phyloP scores from a whole-genome alignment of 2,888 invertebrate species.

The Lucinisca nassula region DNA sequence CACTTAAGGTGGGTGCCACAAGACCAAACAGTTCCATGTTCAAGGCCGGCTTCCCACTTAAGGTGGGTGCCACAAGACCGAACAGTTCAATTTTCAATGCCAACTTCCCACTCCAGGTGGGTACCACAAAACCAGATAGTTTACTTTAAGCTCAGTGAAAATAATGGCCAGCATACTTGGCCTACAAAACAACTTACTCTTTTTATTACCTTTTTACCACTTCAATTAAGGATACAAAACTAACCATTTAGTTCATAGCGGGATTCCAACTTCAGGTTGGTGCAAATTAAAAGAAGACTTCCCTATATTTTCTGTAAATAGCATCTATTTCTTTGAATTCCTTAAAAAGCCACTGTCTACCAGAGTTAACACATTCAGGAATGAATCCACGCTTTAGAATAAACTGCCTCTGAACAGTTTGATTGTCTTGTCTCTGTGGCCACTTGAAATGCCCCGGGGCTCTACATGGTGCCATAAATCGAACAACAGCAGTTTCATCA shows the following conservation, averaged over 20 bases:
- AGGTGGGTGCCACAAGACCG: too few relatives aligned
- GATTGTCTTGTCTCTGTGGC: conserved; percentile 31
- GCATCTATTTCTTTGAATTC: not conserved
- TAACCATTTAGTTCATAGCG: not conserved
- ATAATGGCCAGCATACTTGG: too few relatives aligned
- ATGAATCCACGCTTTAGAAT: conserved; percentile 14
- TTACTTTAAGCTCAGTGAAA: too few relatives aligned
- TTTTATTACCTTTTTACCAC: too few relatives aligned
- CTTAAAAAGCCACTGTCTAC: conserved; percentile 25
- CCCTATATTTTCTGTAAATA: not conserved
- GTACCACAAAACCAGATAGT: too few relatives aligned
- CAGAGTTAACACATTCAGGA: conserved; percentile 27
- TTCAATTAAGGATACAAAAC: too few relatives aligned
- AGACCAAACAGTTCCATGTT: too few relatives aligned
- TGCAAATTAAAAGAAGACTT: not conserved
- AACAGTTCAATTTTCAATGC: too few relatives aligned
- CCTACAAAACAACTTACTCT: too few relatives aligned
- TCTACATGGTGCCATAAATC: conserved; percentile 25
- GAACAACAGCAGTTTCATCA: conserved; percentile 9
- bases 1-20: too few relatives aligned
- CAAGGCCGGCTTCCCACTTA: too few relatives aligned
- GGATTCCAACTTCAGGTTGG: not conserved
- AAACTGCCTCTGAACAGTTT: conserved; percentile 18
- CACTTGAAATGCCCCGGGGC: conserved; percentile 8
- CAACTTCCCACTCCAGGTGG: too few relatives aligned